Evolutionary conservation across 2,113 vertebrate species (phyloP).

Genomic region (Meles meles): DNA sequence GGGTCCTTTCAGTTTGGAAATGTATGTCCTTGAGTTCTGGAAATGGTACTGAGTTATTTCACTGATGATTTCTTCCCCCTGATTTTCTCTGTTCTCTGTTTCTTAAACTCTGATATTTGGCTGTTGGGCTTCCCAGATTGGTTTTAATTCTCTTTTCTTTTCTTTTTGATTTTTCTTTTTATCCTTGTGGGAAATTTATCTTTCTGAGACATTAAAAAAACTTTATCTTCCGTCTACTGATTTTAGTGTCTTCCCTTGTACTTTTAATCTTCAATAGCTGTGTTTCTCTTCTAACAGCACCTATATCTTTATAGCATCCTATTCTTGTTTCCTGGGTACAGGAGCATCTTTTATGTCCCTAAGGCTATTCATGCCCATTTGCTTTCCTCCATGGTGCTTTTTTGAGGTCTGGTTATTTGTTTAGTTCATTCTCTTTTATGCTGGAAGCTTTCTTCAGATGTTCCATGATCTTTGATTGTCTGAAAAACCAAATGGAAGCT

Average conservation of each 20-base stretch:
- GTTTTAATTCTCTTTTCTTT: neutral
- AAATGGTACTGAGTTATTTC: neutral
- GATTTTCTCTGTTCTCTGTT: slow-evolving; percentile 54
- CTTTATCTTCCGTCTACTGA: neutral
- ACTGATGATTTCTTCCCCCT: neutral
- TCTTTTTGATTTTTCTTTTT: neutral
- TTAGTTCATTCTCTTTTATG: neutral
- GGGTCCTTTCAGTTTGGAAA: slow-evolving; percentile 10
- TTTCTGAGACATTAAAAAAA: neutral
- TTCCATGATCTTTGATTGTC: neutral
- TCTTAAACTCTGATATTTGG: slow-evolving; percentile 32
- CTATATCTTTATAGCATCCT: neutral
- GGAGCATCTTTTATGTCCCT: neutral
- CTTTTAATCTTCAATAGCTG: neutral
- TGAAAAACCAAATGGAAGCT: neutral
- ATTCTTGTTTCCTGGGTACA: neutral
- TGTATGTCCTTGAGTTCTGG: neutral
- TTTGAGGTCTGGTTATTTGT: neutral
- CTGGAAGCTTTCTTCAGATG: neutral
- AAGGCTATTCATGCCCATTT: neutral
- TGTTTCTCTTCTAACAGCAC: neutral
- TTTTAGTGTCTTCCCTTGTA: neutral
- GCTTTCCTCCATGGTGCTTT: neutral
- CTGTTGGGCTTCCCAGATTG: neutral
- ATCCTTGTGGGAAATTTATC: neutral